A percentile compares a stretch with the other conserved stretches of the same genome.
These are phyloP conservation scores for Scaptomyza graminum DNA, from an alignment of 1,140 invertebrate species.

Conservation along the genomic window DNA sequence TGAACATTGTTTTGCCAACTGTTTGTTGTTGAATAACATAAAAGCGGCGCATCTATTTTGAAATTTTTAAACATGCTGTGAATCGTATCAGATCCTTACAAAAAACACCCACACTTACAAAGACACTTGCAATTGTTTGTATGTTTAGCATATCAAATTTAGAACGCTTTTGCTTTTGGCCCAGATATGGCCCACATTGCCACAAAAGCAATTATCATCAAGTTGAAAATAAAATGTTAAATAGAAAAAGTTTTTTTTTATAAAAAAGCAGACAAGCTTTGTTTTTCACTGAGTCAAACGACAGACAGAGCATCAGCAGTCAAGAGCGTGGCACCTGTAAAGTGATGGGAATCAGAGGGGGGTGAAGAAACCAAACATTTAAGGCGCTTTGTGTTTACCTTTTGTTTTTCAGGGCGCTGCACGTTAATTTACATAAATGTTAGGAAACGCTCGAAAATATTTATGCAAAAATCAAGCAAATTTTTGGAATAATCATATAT, in stretches of 20 bases:
- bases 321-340: conserved; percentile 42
- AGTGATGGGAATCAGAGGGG: not conserved
- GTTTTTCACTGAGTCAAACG: conserved; percentile 52
- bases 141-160: conserved; percentile 45
- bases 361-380: not conserved
- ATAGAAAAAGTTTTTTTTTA: conserved; percentile 79
- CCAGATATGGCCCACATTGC: conserved; percentile 56
- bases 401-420: conserved; percentile 7
- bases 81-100: conserved; percentile 7
- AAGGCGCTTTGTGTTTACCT: conserved; percentile 27
- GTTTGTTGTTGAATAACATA: conserved; percentile 30
- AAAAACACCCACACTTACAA: conserved; percentile 1
- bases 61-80: conserved; percentile 37
- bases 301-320: conserved; percentile 19
- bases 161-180: conserved; percentile 33
- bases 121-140: not conserved
- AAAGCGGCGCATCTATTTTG: conserved; percentile 19
- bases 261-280: conserved; percentile 54
- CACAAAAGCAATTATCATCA: conserved; percentile 74
- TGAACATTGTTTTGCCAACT: conserved; percentile 37
- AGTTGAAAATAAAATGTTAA: conserved; percentile 74
- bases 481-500: conserved; percentile 50
- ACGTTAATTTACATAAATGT: conserved; percentile 62
- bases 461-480: conserved; percentile 51
- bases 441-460: conserved; percentile 38